Percentiles rank a stretch among this genome's conserved stretches.
Evolutionary conservation across 2,888 invertebrate genomes (phyloP).

Genomic region (Gryllus longicercus): DNA sequence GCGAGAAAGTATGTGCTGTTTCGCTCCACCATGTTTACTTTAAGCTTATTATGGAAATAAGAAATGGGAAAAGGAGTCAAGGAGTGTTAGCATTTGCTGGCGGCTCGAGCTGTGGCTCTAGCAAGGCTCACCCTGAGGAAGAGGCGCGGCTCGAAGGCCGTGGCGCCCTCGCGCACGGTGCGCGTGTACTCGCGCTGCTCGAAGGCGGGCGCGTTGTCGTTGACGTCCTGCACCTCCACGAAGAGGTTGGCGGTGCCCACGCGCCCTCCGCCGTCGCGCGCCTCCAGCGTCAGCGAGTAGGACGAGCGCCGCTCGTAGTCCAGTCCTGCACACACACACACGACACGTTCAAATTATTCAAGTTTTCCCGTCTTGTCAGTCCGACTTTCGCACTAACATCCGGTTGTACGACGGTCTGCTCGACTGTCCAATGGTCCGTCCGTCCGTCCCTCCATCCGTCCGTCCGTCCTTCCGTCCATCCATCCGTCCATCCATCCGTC

Average conservation of each 20-base stretch:
- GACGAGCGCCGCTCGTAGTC: slow-evolving; percentile 79
- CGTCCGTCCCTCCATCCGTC: too few relatives aligned
- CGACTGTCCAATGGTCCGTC: too few relatives aligned
- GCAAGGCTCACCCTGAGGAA: slow-evolving; percentile 62
- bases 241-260: slow-evolving; percentile 67
- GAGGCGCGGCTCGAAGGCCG: slow-evolving; percentile 74
- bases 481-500: too few relatives aligned
- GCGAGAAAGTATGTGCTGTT: too few relatives aligned
- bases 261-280: slow-evolving; percentile 75
- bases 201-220: slow-evolving; percentile 73
- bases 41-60: too few relatives aligned
- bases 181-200: slow-evolving; percentile 67
- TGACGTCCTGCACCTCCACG: slow-evolving; percentile 69
- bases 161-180: slow-evolving; percentile 72
- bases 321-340: slow-evolving; percentile 45
- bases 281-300: slow-evolving; percentile 75
- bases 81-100: too few relatives aligned
- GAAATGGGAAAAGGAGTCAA: too few relatives aligned
- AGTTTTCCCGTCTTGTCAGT: too few relatives aligned
- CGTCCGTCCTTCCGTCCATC: too few relatives aligned
- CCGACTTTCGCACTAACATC: too few relatives aligned
- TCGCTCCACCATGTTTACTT: too few relatives aligned
- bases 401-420: too few relatives aligned
- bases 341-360: not conserved
- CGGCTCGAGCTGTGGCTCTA: not conserved